These are phyloP conservation scores for Nanorana parkeri DNA, from an alignment of 2,113 vertebrate genomes.

Conservation along the genomic window DNA sequence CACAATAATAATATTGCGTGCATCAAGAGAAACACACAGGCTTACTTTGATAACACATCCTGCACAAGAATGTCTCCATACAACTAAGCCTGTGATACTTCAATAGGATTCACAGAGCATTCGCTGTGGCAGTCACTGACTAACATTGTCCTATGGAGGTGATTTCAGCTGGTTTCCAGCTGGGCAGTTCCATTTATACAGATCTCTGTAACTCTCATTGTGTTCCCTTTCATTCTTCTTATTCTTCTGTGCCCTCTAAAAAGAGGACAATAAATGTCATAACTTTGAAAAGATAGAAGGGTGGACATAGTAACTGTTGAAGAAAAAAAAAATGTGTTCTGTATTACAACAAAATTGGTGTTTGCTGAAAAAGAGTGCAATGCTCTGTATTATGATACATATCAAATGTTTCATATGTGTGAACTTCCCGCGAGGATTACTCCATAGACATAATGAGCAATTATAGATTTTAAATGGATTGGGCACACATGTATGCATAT, in stretches of 20 bases:
- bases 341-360: too few species aligned
- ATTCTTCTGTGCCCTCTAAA: not conserved
- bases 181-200: not conserved
- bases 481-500: too few species aligned
- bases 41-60: not conserved
- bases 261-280: not conserved
- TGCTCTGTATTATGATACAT: too few species aligned
- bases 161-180: conserved; percentile 14
- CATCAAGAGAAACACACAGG: not conserved
- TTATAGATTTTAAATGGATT: too few species aligned
- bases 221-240: not conserved
- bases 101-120: not conserved
- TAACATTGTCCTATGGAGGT: conserved; percentile 18
- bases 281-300: not conserved
- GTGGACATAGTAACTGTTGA: not conserved
- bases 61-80: not conserved
- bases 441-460: too few species aligned
- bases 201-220: conserved; percentile 12
- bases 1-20: not conserved
- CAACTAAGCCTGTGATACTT: conserved; percentile 1
- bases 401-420: too few species aligned
- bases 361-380: too few species aligned
- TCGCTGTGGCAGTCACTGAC: conserved; percentile 19
- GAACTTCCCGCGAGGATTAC: too few species aligned
- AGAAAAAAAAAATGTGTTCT: too few species aligned